phyloP scores from a whole-genome alignment of 2,888 invertebrate species.

The Entomobrya multifasciata region DNA sequence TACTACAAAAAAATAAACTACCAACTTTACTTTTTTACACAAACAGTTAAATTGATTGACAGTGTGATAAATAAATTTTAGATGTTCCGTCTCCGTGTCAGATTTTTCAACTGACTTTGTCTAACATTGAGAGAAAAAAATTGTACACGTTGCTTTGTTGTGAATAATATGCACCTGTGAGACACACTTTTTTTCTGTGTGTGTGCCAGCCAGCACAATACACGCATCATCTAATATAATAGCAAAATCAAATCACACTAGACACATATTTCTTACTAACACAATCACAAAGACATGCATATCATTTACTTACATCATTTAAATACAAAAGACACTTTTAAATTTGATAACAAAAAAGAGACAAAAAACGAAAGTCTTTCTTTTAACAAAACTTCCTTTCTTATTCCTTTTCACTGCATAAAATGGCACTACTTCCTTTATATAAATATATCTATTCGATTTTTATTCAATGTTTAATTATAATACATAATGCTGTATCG shows the following conservation, averaged over 20 bases:
- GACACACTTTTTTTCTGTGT: too few species aligned
- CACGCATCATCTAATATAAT: background rate
- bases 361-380: background rate
- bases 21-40: too few species aligned
- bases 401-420: background rate
- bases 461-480: constrained; percentile 6
- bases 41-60: constrained; percentile 15
- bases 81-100: too few species aligned
- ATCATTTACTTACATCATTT: background rate
- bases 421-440: constrained; percentile 31
- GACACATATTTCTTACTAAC: background rate
- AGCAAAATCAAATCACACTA: too few species aligned
- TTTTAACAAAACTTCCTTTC: constrained; percentile 11
- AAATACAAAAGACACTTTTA: background rate
- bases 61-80: background rate
- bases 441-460: too few species aligned
- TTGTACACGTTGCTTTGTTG: background rate
- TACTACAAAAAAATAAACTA: too few species aligned
- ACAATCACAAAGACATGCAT: background rate
- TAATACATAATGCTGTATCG: constrained; percentile 16
- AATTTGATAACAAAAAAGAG: background rate
- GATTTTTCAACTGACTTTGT: too few species aligned
- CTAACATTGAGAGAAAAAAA: too few species aligned
- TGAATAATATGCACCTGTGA: background rate
- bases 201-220: background rate